Conservation (phyloP, 2,113 vertebrate species). For the Stegastes partitus region DNA sequence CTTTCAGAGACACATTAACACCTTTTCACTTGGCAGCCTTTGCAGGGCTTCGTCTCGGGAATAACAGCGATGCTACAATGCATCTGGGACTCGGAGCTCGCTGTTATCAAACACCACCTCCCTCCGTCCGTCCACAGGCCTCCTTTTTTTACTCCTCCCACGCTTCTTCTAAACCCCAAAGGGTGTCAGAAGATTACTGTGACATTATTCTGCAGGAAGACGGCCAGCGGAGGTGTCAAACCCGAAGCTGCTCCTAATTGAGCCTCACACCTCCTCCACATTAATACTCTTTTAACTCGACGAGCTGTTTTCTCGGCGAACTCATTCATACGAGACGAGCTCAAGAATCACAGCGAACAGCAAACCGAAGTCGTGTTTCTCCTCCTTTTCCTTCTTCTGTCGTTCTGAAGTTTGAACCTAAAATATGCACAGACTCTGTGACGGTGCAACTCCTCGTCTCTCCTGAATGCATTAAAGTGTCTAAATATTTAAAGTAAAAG, state of each 20-base stretch:
- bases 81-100: slow-evolving; percentile 54
- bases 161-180: slow-evolving; percentile 26
- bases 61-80: slow-evolving; percentile 57
- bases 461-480: no score
- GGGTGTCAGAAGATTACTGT: slow-evolving; percentile 20
- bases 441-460: no score
- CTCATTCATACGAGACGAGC: no score
- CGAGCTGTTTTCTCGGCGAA: no score
- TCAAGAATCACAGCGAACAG: no score
- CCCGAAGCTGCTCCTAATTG: slow-evolving; percentile 8
- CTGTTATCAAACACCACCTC: slow-evolving; percentile 61
- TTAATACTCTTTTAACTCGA: neutral
- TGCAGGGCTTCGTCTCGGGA: slow-evolving; percentile 57
- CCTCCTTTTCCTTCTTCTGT: no score
- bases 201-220: slow-evolving; percentile 35
- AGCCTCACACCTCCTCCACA: neutral
- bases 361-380: no score
- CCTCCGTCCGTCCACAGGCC: slow-evolving; percentile 11
- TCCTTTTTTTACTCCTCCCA: slow-evolving; percentile 4
- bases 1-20: slow-evolving; percentile 73
- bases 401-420: no score
- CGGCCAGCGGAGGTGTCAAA: neutral
- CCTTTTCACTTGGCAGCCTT: slow-evolving; percentile 66
- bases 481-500: no score
- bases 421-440: no score